Evolutionary conservation across 2,888 invertebrate species (phyloP).

Genomic region (Daptonema setosum): DNA sequence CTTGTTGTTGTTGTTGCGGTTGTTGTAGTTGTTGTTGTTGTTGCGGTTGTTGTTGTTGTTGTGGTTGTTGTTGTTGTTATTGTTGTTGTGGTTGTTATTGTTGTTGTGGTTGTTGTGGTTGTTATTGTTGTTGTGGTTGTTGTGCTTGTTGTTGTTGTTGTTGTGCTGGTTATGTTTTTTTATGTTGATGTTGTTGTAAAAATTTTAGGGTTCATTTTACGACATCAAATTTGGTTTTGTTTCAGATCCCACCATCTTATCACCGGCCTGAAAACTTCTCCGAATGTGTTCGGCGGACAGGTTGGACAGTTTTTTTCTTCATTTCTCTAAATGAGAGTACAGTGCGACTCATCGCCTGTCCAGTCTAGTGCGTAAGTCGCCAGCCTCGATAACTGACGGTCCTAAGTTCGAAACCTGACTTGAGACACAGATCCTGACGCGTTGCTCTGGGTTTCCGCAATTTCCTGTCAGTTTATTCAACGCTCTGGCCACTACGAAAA

Average conservation of each 20-base stretch:
- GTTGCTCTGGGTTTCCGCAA: no score
- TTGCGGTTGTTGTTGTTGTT: slow-evolving; percentile 14
- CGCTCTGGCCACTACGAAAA: no score
- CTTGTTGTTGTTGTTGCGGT: neutral
- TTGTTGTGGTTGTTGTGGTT: neutral
- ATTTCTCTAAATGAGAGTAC: no score
- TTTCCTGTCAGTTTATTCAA: no score
- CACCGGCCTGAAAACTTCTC: neutral
- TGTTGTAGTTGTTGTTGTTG: neutral
- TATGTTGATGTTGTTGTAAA: no score
- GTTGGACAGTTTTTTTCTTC: no score
- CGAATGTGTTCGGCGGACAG: slow-evolving; percentile 28
- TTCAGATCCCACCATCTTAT: slow-evolving; percentile 1
- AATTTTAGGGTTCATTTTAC: neutral
- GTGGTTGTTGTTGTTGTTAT: neutral
- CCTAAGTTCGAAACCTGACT: no score
- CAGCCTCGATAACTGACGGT: no score
- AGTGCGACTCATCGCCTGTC: no score
- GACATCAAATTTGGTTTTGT: neutral
- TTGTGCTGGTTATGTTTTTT: no score
- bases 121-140: neutral
- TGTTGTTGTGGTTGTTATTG: neutral
- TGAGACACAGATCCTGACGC: no score
- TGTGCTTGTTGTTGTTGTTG: neutral
- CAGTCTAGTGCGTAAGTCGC: no score